Evolutionary conservation across 2,797 vertebrate species (phyloP).

Genomic region (Falco novaeseelandiae): DNA sequence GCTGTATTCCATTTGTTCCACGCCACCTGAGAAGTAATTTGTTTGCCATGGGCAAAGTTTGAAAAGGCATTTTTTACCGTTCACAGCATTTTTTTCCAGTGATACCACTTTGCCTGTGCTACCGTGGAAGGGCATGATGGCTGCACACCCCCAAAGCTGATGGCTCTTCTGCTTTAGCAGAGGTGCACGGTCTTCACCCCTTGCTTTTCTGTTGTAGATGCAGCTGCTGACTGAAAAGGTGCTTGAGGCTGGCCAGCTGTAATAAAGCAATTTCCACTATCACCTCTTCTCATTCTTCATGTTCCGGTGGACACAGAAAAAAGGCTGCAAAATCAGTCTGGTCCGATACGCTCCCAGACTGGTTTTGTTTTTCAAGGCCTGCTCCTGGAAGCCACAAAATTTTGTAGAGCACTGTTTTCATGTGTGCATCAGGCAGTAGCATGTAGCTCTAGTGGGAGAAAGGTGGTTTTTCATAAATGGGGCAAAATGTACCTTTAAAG

Average conservation of each 20-base stretch:
- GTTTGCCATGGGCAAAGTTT: background rate
- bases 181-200: background rate
- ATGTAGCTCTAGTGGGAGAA: background rate
- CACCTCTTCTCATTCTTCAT: background rate
- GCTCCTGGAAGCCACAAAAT: background rate
- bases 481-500: background rate
- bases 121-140: accelerated
- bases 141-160: accelerated
- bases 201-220: background rate
- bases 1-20: background rate
- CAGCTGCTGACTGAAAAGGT: background rate
- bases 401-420: background rate
- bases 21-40: background rate
- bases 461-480: background rate
- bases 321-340: background rate
- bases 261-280: background rate
- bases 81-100: background rate
- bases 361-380: background rate
- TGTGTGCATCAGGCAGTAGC: too few relatives aligned
- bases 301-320: background rate
- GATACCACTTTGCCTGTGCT: background rate
- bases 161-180: background rate
- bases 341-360: accelerated
- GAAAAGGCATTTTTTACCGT: background rate
- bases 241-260: background rate